These are phyloP conservation scores for Noctua pronuba DNA, from an alignment of 2,888 invertebrate genomes.

Conservation along the genomic window DNA sequence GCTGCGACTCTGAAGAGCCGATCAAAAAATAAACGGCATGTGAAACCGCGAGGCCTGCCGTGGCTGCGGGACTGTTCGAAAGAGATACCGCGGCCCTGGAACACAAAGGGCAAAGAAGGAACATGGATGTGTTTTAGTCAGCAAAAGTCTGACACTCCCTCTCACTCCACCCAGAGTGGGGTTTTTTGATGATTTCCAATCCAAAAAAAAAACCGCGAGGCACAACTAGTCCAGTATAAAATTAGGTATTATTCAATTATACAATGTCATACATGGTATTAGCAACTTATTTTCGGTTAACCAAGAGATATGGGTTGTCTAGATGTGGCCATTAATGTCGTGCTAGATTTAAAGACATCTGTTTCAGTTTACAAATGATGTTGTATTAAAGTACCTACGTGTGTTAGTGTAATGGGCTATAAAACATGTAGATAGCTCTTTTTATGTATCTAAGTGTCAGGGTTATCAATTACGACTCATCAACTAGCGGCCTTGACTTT, in stretches of 20 bases:
- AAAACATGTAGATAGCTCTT: constrained; percentile 17
- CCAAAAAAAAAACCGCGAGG: too few species aligned
- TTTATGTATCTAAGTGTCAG: constrained; percentile 16
- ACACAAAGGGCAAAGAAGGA: too few species aligned
- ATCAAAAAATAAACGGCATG: background rate
- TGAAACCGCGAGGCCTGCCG: too few species aligned
- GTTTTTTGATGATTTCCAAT: too few species aligned
- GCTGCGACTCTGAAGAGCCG: background rate
- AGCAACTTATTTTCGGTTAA: constrained; percentile 21
- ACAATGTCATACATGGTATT: constrained; percentile 13
- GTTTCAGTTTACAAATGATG: constrained; percentile 39
- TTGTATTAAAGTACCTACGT: background rate
- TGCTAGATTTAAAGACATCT: constrained; percentile 33
- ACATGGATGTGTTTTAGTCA: too few species aligned
- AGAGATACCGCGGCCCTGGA: too few species aligned
- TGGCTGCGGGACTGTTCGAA: too few species aligned
- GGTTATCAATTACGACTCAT: constrained; percentile 1
- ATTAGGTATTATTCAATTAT: background rate
- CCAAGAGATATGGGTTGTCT: constrained; percentile 40
- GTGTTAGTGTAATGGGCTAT: constrained; percentile 13
- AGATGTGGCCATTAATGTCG: constrained; percentile 26
- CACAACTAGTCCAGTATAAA: background rate
- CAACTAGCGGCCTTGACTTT: background rate
- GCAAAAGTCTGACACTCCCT: too few species aligned
- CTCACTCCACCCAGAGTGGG: too few species aligned